Percentiles rank a stretch among this genome's conserved stretches.
These are phyloP conservation scores for Datnioides undecimradiatus DNA, from an alignment of 2,113 vertebrate species.

Conservation along the genomic window DNA sequence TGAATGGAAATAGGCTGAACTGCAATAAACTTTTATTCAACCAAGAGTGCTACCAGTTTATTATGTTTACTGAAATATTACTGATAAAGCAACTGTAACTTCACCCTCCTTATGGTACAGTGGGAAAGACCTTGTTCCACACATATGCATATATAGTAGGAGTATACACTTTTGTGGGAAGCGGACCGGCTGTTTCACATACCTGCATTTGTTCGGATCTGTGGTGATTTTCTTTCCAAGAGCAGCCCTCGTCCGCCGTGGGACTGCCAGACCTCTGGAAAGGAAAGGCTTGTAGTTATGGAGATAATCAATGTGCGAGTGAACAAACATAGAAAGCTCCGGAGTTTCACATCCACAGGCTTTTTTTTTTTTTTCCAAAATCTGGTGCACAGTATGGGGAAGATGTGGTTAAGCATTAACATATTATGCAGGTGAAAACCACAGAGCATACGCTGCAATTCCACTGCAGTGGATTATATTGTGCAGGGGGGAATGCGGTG, in stretches of 20 bases:
- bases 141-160: not conserved
- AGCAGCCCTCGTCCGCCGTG: slow-evolving; percentile 61
- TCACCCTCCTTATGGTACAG: not conserved
- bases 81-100: not conserved
- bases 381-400: slow-evolving; percentile 8
- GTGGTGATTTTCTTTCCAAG: slow-evolving; percentile 66
- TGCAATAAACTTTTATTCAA: slow-evolving; percentile 20
- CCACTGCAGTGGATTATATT: slow-evolving; percentile 3
- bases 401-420: slow-evolving; percentile 57
- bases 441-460: slow-evolving; percentile 4
- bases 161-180: not conserved
- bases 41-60: not conserved
- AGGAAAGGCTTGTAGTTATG: slow-evolving; percentile 23
- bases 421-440: slow-evolving; percentile 14
- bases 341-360: slow-evolving; percentile 23
- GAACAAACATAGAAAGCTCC: slow-evolving; percentile 29
- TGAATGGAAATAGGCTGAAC: not conserved
- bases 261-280: slow-evolving; percentile 80
- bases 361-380: too few species aligned
- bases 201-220: slow-evolving; percentile 77
- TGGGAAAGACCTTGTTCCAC: not conserved
- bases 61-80: slow-evolving; percentile 17
- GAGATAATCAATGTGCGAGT: slow-evolving; percentile 23
- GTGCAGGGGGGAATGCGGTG: not conserved
- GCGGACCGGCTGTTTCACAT: slow-evolving; percentile 19